A percentile compares a stretch with the other conserved stretches of the same genome.
These are phyloP conservation scores for Siniperca chuatsi DNA, from an alignment of 2,113 vertebrate genomes.

Conservation along the genomic window DNA sequence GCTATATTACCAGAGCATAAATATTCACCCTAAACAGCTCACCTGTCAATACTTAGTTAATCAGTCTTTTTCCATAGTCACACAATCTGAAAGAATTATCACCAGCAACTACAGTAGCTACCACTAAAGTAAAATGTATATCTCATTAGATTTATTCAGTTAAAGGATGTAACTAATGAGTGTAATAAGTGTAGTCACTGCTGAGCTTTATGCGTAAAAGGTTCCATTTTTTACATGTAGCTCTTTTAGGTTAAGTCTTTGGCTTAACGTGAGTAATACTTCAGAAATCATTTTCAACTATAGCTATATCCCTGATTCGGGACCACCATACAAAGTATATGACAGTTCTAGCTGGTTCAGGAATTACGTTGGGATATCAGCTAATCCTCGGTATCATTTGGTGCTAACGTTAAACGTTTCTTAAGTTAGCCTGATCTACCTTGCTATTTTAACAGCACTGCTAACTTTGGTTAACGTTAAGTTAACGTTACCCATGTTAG, in stretches of 20 bases:
- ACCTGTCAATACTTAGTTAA: neutral
- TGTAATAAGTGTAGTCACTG: neutral
- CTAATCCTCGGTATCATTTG: too few species aligned
- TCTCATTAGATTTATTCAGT: neutral
- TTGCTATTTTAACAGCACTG: neutral
- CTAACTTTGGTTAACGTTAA: neutral
- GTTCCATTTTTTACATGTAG: neutral
- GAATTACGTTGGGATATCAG: too few species aligned
- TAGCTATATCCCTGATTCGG: too few species aligned
- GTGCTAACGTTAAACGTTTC: neutral
- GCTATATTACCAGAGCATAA: neutral
- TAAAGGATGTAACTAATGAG: neutral
- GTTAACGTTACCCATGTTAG: neutral
- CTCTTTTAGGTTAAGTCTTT: conserved; percentile 53
- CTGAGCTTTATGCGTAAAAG: neutral
- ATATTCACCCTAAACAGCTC: neutral
- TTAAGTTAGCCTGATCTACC: neutral
- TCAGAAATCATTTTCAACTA: neutral
- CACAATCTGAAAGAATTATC: neutral
- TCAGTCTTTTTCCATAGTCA: neutral
- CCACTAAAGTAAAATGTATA: neutral
- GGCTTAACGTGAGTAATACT: conserved; percentile 52
- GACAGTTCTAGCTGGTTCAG: neutral
- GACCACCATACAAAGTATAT: conserved; percentile 50
- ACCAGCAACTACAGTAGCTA: neutral